Conservation (phyloP, 2,888 invertebrate genomes). For the Ernsta delagoae region DNA sequence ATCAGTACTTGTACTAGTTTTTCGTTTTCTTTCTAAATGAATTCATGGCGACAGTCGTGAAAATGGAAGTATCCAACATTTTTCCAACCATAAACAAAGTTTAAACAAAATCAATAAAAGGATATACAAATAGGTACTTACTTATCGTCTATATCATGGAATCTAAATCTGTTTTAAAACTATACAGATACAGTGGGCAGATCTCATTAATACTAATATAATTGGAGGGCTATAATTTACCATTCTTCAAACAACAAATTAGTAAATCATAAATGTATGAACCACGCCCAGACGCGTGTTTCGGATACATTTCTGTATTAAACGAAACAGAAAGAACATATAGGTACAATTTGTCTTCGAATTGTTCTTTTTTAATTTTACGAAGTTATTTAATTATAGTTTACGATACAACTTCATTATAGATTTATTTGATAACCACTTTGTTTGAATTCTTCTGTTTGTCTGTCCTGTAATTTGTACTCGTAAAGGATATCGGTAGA, state of each 20-base stretch:
- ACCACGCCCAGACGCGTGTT: constrained; percentile 70
- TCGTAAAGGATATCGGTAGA: too few species aligned
- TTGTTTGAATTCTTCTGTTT: background rate
- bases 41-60: too few species aligned
- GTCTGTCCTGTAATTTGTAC: too few species aligned
- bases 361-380: constrained; percentile 56
- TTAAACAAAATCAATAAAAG: too few species aligned
- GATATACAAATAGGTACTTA: too few species aligned
- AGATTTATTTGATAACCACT: constrained; percentile 20
- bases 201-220: constrained; percentile 81
- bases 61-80: too few species aligned
- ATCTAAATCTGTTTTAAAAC: constrained; percentile 30
- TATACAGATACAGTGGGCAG: constrained; percentile 59
- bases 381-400: constrained; percentile 72
- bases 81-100: too few species aligned
- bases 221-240: constrained; percentile 78
- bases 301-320: constrained; percentile 69
- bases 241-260: constrained; percentile 80
- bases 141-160: background rate
- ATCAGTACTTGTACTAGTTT: too few species aligned
- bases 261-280: constrained; percentile 81
- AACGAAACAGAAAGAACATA: constrained; percentile 57
- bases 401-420: constrained; percentile 45
- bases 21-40: too few species aligned
- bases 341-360: constrained; percentile 46